Percentiles rank a stretch among this genome's conserved stretches.
Evolutionary conservation across 2,113 vertebrate species (phyloP).

Genomic region (Nycticorax nycticorax): DNA sequence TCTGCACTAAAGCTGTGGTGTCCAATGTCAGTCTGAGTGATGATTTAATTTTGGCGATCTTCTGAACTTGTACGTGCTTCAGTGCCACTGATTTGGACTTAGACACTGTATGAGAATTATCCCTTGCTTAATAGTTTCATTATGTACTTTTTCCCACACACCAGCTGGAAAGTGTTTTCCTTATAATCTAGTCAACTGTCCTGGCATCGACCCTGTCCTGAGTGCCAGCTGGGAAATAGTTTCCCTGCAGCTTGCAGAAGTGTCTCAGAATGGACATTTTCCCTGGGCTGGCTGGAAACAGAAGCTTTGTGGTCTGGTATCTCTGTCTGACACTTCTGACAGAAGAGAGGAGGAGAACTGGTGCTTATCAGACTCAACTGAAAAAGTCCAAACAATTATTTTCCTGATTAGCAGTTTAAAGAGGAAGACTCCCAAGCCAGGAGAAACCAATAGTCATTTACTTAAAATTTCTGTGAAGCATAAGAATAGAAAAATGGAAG

Average conservation of each 20-base stretch:
- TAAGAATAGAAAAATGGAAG: neutral
- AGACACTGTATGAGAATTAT: neutral
- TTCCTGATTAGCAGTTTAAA: neutral
- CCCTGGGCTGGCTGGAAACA: neutral
- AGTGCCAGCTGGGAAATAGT: neutral
- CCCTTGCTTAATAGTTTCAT: neutral
- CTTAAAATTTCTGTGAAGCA: neutral
- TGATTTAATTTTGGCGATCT: neutral
- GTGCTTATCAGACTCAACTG: neutral
- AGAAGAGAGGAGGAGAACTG: neutral
- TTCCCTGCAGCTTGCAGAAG: neutral
- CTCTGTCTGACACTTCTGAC: neutral
- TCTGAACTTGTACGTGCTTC: neutral
- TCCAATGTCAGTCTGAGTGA: neutral
- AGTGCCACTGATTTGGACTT: neutral
- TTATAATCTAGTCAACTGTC: neutral
- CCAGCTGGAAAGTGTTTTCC: neutral
- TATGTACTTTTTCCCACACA: neutral
- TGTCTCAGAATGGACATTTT: neutral
- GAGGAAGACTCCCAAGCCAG: neutral
- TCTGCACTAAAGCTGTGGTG: neutral
- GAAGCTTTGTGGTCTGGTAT: neutral
- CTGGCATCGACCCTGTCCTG: neutral
- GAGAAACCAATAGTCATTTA: neutral
- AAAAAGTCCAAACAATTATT: neutral